Evolutionary conservation across 2,113 vertebrate genomes (phyloP), one percentile per base, ranked within the genome.

Genomic region (Numenius arquata): DNA sequence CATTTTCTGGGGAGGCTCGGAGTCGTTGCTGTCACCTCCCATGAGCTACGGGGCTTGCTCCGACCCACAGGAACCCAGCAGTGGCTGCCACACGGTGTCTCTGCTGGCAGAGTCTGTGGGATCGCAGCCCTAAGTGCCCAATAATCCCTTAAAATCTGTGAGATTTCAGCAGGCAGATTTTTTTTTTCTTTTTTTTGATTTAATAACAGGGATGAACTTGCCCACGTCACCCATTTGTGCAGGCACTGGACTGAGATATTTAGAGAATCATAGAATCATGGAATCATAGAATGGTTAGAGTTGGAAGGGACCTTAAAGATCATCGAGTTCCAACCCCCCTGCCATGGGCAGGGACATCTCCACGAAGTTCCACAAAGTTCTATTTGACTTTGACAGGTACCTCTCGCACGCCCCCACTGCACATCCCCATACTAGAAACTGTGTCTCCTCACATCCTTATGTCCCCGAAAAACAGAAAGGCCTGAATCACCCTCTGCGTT

Each of bases 51-150:
- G 80, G 68, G 30, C 41, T 68, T 16, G 29, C 48, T 74, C 36
- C 4, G 8, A 38, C 48, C 65, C 4, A 2, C 36, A n/a, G 65
- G 36, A n/a, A 5, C 2, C 0, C 11, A 43, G 50, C 20, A 12
- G 15, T 4, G 22, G 34, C 56, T 26, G 59, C 0, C 0, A n/a
- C 2, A 0, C 0, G 0, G 26, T 19, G 30, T 15, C 55, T 29
- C 26, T 26, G 62, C 16, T 2, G 10, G n/a, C 41, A 9, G 8
- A 0, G 34, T 56, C 61, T 56, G 80, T 11, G 26, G 67, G 43
- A 47, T 16, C 43, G 32, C 59, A 86, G 55, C 45, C 63, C 25
- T 45, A n/a, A 68, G 36, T 68, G 30, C 32, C 30, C 43, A 59
- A 75, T 23, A 76, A 70, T 79, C 41, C 80, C 63, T 77, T 58